phyloP scores from a whole-genome alignment of 2,113 vertebrate genomes.

The Pyxicephalus adspersus region DNA sequence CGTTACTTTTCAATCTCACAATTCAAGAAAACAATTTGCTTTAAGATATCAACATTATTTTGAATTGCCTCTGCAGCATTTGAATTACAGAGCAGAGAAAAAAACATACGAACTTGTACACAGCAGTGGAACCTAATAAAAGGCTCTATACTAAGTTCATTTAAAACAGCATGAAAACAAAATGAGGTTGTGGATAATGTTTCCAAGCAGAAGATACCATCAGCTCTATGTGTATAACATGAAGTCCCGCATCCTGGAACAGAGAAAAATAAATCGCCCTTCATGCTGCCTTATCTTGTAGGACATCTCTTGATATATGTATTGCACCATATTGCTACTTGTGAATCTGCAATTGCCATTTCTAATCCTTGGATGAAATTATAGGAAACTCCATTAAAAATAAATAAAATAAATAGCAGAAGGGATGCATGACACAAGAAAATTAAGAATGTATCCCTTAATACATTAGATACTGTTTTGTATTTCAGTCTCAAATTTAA shows the following conservation, averaged over 20 bases:
- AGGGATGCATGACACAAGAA: background rate
- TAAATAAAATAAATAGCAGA: background rate
- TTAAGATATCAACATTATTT: background rate
- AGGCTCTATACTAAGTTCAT: slow-evolving; percentile 30
- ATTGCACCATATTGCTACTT: background rate
- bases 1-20: no score
- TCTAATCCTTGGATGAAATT: background rate
- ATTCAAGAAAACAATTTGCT: no score
- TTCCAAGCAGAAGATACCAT: slow-evolving; percentile 20
- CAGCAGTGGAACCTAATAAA: slow-evolving; percentile 20
- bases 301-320: background rate
- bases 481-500: no score
- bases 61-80: slow-evolving; percentile 5
- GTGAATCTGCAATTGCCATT: background rate
- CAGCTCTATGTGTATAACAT: slow-evolving; percentile 6
- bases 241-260: background rate
- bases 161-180: slow-evolving; percentile 24
- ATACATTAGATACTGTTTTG: no score
- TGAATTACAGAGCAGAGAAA: background rate
- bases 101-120: slow-evolving; percentile 8
- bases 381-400: background rate
- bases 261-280: background rate
- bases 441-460: no score
- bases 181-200: slow-evolving; percentile 42
- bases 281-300: background rate